Evolutionary conservation across 2,888 invertebrate species (phyloP).

Genomic region (Lasioglossum villosulum): DNA sequence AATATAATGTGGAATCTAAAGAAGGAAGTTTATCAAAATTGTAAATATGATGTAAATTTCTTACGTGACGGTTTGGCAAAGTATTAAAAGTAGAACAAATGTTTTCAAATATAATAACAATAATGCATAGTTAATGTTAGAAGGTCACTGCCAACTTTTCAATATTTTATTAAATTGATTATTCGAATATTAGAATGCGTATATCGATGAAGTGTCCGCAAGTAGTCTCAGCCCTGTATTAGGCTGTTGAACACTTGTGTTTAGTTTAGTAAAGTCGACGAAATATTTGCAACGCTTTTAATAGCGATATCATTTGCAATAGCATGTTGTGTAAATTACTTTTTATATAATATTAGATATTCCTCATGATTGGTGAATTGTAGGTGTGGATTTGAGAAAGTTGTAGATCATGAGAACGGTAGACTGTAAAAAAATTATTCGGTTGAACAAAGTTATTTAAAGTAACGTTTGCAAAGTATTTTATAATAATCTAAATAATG

Average conservation of each 20-base stretch:
- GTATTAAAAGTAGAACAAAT: neutral
- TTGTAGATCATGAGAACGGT: neutral
- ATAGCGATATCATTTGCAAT: constrained; percentile 30
- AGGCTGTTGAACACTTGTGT: constrained; percentile 6
- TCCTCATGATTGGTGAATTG: neutral
- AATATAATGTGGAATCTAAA: neutral
- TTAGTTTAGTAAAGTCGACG: constrained; percentile 6
- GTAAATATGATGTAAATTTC: neutral
- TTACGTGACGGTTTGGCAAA: neutral
- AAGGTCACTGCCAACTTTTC: neutral
- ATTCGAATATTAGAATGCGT: neutral
- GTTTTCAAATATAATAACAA: neutral
- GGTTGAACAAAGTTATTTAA: neutral
- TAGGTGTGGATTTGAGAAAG: neutral
- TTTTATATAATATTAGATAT: neutral
- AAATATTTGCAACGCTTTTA: constrained; percentile 8
- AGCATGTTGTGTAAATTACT: constrained; percentile 6
- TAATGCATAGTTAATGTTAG: neutral
- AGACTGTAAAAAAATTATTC: constrained; percentile 26
- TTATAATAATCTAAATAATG: constrained; percentile 14
- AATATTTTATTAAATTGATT: neutral
- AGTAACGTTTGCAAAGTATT: constrained; percentile 21
- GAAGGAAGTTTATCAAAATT: neutral
- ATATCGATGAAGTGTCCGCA: neutral
- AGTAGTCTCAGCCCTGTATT: constrained; percentile 14